Conservation (phyloP, 2,888 invertebrate species). For the Melanargia galathea region DNA sequence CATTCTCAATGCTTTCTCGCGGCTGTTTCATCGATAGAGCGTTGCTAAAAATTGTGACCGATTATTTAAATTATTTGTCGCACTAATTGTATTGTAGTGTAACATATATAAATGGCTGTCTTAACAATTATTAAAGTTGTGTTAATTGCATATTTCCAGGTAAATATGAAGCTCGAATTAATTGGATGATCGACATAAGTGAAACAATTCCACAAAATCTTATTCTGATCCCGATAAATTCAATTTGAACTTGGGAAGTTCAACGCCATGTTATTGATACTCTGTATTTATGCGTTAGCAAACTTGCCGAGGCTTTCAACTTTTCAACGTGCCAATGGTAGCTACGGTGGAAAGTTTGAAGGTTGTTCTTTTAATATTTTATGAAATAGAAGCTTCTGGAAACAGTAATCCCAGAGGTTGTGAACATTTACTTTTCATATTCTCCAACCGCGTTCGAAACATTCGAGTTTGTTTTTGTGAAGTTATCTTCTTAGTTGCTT, state of each 20-base stretch:
- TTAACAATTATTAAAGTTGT: no score
- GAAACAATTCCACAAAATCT: constrained; percentile 11
- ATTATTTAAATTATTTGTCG: no score
- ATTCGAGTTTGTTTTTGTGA: constrained; percentile 11
- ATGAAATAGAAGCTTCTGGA: constrained; percentile 12
- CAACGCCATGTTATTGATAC: constrained; percentile 38
- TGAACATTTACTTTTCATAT: constrained; percentile 19
- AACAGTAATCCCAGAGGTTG: constrained; percentile 21
- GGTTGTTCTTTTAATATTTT: constrained; percentile 35
- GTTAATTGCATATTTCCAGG: background rate
- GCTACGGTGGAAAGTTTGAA: constrained; percentile 30
- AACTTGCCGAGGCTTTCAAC: constrained; percentile 37
- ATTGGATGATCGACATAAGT: background rate
- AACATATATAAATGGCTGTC: no score
- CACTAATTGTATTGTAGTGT: no score
- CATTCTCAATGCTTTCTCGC: no score
- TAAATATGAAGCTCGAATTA: no score
- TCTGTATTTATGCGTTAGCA: constrained; percentile 41
- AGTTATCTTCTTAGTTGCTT: background rate
- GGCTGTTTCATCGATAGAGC: no score
- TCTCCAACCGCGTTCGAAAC: constrained; percentile 4
- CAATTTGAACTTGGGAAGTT: constrained; percentile 31
- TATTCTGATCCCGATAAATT: constrained; percentile 24
- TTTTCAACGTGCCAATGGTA: constrained; percentile 32
- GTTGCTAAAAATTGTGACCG: no score